Base-by-base conservation (phyloP, 1,140 invertebrate genomes). In the Temnothorax nylanderi region DNA sequence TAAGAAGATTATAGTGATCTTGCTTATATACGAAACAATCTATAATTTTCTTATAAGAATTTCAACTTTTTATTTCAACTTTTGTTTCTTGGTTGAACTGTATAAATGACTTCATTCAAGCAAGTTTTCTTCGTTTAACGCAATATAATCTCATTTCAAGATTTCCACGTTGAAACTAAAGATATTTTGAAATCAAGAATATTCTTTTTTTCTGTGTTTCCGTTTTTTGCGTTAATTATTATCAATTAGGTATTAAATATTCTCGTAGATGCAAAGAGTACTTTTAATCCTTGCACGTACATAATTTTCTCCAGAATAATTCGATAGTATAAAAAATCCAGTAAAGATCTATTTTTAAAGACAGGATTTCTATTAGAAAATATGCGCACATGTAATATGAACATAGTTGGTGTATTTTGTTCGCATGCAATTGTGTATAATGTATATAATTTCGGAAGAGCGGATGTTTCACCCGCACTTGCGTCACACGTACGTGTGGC, bases 391-490 rank as follows among this genome's bases (percentile, higher is more conserved):
- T 41, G 37, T 41, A 41, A 41, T 41, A 11, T 32, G 2, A 41
- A 32, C 8, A n/a, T 67, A 26, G 26, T 26, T 26, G 37, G 41
- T 41, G 7, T 56, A 62, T n/a, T 47, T 16, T 3, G 41, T 5
- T 26, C 16, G 37, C 21, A 21, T 44, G 41, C 18, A 21, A 74
- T 62, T 60, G 56, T 44, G 56, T 62, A 44, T 18, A 44, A 37
- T 44, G 56, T 62, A 44, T 18, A 44, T 44, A 47, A 67, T 80
- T 67, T 80, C 44, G 44, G 67, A 74, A 82, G 64, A 69, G 13
- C 67, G 67, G 64, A 74, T 82, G 13, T 84, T 49, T 84, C 80
- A 47, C 2, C 26, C 37, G 67, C n/a, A 37, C 67, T 74, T 82
- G 69, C 67, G 16, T 74, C 51, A 74, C 78, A 21, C 10, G 47